A percentile compares a stretch with the other conserved stretches of the same genome.
Conservation (phyloP, 2,888 invertebrate species). For the Chelonus formosanus region DNA sequence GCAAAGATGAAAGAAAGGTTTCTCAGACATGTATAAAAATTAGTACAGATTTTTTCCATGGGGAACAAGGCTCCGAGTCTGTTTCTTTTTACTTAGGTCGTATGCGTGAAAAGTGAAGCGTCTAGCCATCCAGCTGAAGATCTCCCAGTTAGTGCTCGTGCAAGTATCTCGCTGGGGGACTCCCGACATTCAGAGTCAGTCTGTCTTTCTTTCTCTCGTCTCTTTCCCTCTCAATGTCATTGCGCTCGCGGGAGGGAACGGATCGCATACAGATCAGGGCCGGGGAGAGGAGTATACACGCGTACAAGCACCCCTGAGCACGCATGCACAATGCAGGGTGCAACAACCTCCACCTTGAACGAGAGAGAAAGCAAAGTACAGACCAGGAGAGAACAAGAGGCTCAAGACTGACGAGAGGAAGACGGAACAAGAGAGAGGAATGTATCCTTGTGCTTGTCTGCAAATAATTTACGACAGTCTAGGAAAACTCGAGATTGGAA, state of each 20-base stretch:
- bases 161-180: too few species aligned
- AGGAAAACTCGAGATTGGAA: conserved; percentile 41
- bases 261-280: conserved; percentile 39
- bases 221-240: conserved; percentile 41
- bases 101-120: too few species aligned
- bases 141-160: too few species aligned
- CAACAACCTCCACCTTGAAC: conserved; percentile 48
- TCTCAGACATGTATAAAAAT: too few species aligned
- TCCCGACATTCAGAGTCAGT: too few species aligned
- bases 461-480: conserved; percentile 50
- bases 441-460: conserved; percentile 40
- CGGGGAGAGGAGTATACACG: conserved; percentile 29
- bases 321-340: conserved; percentile 44
- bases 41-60: too few species aligned
- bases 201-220: conserved; percentile 19
- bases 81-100: too few species aligned
- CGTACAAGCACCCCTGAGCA: conserved; percentile 40
- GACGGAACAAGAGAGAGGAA: conserved; percentile 28
- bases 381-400: conserved; percentile 16
- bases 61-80: too few species aligned
- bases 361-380: conserved; percentile 34
- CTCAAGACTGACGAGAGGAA: conserved; percentile 20
- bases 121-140: too few species aligned
- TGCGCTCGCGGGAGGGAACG: conserved; percentile 38
- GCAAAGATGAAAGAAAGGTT: too few species aligned